Evolutionary conservation across 2,113 vertebrate species (phyloP).

Genomic region (Corynorhinus townsendii): DNA sequence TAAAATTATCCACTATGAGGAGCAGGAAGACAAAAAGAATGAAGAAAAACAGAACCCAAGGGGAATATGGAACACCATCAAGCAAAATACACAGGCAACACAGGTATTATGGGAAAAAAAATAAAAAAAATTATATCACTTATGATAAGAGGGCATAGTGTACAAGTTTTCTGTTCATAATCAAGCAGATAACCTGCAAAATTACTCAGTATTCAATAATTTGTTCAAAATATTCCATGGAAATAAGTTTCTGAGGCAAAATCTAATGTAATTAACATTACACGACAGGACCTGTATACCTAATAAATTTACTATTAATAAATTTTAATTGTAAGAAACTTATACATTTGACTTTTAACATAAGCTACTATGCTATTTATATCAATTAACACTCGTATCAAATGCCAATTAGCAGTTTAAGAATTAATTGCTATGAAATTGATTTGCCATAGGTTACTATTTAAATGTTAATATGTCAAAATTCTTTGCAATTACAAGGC

Average conservation of each 20-base stretch:
- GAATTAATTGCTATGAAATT: slow-evolving; percentile 82
- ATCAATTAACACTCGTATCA: slow-evolving; percentile 81
- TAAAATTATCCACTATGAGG: neutral
- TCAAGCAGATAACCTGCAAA: neutral
- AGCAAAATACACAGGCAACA: neutral
- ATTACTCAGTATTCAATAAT: neutral
- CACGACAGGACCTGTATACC: slow-evolving; percentile 60
- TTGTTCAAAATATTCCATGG: neutral
- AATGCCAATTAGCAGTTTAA: slow-evolving; percentile 80
- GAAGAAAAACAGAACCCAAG: neutral
- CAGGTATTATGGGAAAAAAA: neutral
- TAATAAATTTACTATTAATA: slow-evolving; percentile 81
- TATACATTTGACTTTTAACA: slow-evolving; percentile 79
- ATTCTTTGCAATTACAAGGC: slow-evolving; percentile 63
- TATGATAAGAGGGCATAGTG: neutral
- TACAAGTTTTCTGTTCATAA: neutral
- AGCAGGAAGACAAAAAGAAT: neutral
- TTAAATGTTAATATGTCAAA: slow-evolving; percentile 78
- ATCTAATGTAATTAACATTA: slow-evolving; percentile 66
- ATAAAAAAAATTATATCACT: neutral
- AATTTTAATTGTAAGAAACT: slow-evolving; percentile 74
- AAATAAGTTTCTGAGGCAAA: slow-evolving; percentile 31
- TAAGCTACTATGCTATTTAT: slow-evolving; percentile 74
- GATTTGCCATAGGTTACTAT: slow-evolving; percentile 74
- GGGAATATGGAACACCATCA: neutral